Conservation (phyloP, 2,888 invertebrate species). For the Drosophila melanosoma region DNA sequence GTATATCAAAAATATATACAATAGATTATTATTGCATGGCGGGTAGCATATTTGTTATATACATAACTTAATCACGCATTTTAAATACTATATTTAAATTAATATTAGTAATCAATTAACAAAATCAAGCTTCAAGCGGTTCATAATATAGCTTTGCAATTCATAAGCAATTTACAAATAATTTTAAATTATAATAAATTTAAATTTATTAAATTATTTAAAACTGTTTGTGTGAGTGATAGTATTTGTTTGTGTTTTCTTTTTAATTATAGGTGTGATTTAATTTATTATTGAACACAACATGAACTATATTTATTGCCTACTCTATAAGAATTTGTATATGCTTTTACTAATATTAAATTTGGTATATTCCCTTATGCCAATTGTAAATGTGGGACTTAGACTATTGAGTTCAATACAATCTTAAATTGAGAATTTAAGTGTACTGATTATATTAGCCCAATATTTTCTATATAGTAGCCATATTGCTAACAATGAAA, state of each 20-base stretch:
- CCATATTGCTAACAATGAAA: not conserved
- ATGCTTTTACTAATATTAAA: not conserved
- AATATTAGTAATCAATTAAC: slow-evolving; percentile 11
- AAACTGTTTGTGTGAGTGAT: slow-evolving; percentile 1
- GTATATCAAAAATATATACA: slow-evolving; percentile 66
- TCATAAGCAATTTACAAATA: slow-evolving; percentile 3
- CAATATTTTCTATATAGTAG: not conserved
- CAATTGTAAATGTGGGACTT: not conserved
- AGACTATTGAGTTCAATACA: not conserved
- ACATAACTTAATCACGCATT: slow-evolving; percentile 82
- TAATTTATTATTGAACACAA: not conserved
- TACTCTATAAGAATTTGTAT: not conserved
- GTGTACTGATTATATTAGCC: not conserved
- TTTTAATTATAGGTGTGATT: not conserved
- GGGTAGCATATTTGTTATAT: slow-evolving; percentile 15
- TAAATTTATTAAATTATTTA: not conserved
- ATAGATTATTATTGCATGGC: slow-evolving; percentile 42
- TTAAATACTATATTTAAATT: not conserved
- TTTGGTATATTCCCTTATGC: not conserved
- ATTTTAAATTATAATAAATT: not conserved
- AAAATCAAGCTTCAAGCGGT: slow-evolving; percentile 20
- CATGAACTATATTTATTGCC: not conserved
- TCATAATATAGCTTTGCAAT: slow-evolving; percentile 4
- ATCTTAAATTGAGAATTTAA: not conserved
- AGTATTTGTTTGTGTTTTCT: not conserved